phyloP scores from a whole-genome alignment of 2,888 invertebrate genomes.

The Buathra laborator region DNA sequence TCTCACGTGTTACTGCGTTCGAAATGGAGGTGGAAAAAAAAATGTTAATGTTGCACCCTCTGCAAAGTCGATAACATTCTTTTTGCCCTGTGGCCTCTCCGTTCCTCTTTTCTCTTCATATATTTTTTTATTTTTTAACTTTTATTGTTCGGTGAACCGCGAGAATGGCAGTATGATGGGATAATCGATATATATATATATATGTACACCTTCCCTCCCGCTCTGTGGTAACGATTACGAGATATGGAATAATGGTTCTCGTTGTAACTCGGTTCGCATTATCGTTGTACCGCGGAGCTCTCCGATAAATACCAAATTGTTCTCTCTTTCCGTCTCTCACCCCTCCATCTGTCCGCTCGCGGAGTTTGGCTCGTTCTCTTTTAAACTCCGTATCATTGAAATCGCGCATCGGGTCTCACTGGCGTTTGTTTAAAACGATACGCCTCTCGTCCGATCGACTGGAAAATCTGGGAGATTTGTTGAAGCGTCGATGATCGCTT shows the following conservation, averaged over 20 bases:
- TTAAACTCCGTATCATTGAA: slow-evolving; percentile 7
- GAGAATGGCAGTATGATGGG: slow-evolving; percentile 51
- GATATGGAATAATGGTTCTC: slow-evolving; percentile 59
- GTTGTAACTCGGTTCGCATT: slow-evolving; percentile 55
- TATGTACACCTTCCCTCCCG: neutral
- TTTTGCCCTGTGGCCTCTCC: neutral
- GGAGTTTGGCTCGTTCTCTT: slow-evolving; percentile 4
- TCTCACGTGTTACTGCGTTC: slow-evolving; percentile 18
- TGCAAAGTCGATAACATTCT: slow-evolving; percentile 45
- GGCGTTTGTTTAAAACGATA: slow-evolving; percentile 54
- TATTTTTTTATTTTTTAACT: slow-evolving; percentile 23
- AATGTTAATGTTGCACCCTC: slow-evolving; percentile 29
- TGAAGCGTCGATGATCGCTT: slow-evolving; percentile 55
- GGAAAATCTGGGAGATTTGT: slow-evolving; percentile 61
- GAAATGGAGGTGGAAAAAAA: slow-evolving; percentile 1
- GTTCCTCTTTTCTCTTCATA: neutral
- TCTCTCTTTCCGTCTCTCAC: slow-evolving; percentile 32
- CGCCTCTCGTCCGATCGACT: slow-evolving; percentile 53
- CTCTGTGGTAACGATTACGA: slow-evolving; percentile 47
- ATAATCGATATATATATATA: slow-evolving; percentile 45
- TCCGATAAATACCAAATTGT: slow-evolving; percentile 61
- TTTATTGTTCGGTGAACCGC: slow-evolving; percentile 55
- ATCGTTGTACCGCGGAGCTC: slow-evolving; percentile 46
- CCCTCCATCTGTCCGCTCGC: neutral
- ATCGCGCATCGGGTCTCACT: slow-evolving; percentile 9